phyloP scores from a whole-genome alignment of 2,113 vertebrate genomes.

The Cheirogaleus medius region DNA sequence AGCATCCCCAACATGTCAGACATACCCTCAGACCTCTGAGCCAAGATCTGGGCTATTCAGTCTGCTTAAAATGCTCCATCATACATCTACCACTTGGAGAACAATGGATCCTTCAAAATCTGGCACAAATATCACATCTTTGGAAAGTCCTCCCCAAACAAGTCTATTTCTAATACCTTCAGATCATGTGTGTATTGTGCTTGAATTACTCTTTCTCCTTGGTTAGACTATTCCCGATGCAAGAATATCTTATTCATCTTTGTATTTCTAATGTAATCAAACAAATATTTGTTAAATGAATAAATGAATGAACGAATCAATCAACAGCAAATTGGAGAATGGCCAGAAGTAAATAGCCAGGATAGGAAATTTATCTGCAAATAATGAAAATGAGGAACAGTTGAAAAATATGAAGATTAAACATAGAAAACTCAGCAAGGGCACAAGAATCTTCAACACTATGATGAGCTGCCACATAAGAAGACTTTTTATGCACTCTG shows the following conservation, averaged over 20 bases:
- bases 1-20: background rate
- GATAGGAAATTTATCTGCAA: background rate
- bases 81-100: background rate
- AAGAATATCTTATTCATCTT: background rate
- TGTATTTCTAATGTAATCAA: background rate
- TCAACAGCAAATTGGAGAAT: background rate
- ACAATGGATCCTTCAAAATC: background rate
- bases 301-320: background rate
- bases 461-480: background rate
- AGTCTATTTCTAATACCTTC: background rate
- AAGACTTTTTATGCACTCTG: background rate
- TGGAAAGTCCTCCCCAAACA: background rate
- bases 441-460: background rate
- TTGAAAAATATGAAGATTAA: background rate
- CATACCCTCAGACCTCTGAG: background rate
- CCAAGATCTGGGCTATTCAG: background rate
- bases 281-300: background rate
- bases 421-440: background rate
- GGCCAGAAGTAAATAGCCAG: background rate
- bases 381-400: background rate
- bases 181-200: background rate
- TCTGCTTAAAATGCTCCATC: background rate
- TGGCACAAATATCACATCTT: background rate
- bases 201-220: background rate
- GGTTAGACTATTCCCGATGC: background rate